Conservation (phyloP, 2,113 vertebrate species). For the Heteronetta atricapilla region DNA sequence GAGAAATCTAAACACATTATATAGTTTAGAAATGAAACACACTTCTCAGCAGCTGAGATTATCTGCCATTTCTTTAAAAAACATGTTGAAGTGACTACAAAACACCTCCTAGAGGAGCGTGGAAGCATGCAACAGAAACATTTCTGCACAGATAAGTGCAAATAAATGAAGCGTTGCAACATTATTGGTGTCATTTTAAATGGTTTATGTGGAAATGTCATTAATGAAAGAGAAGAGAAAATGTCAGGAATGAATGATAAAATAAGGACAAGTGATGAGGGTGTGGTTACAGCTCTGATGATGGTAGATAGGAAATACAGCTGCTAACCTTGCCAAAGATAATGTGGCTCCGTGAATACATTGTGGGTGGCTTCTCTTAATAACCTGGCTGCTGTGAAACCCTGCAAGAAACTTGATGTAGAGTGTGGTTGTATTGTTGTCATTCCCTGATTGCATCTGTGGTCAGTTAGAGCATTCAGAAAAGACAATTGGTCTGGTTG, state of each 20-base stretch:
- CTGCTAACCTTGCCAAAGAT: neutral
- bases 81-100: neutral
- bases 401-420: neutral
- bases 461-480: neutral
- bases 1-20: neutral
- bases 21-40: neutral
- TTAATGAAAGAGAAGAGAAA: neutral
- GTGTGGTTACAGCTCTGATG: neutral
- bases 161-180: neutral
- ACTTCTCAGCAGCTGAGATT: neutral
- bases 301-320: neutral
- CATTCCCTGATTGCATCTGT: neutral
- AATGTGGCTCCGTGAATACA: neutral
- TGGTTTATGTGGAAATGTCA: neutral
- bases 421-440: neutral
- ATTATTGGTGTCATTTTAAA: neutral
- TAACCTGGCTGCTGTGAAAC: neutral
- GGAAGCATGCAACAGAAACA: neutral
- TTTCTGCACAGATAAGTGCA: neutral
- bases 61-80: neutral
- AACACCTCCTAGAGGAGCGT: neutral
- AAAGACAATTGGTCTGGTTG: neutral
- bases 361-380: neutral
- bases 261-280: neutral
- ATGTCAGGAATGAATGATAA: neutral